Evolutionary conservation across 37 sponge, comb jelly and placozoan genomes (phyloP).

Genomic region (Theonella swinhoei): DNA sequence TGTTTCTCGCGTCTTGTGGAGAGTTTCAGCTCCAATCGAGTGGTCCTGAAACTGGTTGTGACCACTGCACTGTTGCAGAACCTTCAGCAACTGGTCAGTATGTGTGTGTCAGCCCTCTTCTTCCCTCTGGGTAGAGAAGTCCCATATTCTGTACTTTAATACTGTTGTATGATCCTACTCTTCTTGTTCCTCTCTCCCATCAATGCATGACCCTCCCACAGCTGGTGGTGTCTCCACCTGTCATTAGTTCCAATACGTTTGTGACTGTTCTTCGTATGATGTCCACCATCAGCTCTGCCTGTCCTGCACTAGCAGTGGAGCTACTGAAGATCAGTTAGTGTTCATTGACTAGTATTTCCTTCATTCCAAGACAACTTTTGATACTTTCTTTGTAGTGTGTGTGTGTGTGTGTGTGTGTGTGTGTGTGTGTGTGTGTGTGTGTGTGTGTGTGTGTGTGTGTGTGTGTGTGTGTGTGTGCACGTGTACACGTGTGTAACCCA

Average conservation of each 20-base stretch:
- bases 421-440: too few species aligned
- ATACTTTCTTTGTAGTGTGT: too few species aligned
- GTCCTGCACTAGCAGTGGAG: conserved; percentile 83
- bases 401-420: too few species aligned
- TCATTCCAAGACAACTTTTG: too few species aligned
- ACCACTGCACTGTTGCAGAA: conserved; percentile 69
- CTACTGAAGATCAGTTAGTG: conserved; percentile 85
- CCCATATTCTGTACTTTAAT: not conserved
- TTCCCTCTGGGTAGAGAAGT: too few species aligned
- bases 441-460: too few species aligned
- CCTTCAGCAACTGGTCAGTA: conserved; percentile 87
- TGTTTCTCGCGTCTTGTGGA: conserved; percentile 86
- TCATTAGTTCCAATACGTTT: conserved; percentile 79
- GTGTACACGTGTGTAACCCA: too few species aligned
- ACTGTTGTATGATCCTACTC: not conserved
- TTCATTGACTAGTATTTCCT: too few species aligned
- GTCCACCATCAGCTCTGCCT: conserved; percentile 69
- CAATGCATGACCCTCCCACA: conserved; percentile 13
- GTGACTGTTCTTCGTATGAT: conserved; percentile 80
- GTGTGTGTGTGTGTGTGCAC: too few species aligned
- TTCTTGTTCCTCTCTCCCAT: not conserved
- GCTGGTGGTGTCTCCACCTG: conserved; percentile 89
- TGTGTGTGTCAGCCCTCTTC: not conserved
- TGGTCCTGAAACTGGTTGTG: conserved; percentile 69
- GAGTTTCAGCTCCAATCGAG: conserved; percentile 49